Evolutionary conservation across 2,888 invertebrate genomes (phyloP).

Genomic region (Biston betularia): DNA sequence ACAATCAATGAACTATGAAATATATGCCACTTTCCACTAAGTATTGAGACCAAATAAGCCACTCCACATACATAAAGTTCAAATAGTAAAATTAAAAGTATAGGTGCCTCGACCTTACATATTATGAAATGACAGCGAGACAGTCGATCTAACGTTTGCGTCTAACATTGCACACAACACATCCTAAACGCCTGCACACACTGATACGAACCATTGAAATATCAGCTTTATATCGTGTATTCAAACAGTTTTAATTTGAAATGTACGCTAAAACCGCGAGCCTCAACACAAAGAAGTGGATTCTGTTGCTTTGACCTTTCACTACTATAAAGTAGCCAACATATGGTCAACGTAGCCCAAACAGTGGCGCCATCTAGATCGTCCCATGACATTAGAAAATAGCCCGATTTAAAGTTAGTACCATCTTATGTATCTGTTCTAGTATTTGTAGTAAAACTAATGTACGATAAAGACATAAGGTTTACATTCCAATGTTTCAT

Average conservation of each 20-base stretch:
- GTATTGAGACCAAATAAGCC: neutral
- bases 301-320: too few species aligned
- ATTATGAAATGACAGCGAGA: constrained; percentile 25
- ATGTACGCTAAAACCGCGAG: neutral
- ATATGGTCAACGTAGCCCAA: too few species aligned
- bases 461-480: neutral
- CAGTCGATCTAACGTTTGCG: constrained; percentile 2
- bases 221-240: neutral
- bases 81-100: neutral
- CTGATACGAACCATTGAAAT: neutral
- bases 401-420: too few species aligned
- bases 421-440: too few species aligned
- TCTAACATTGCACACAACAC: constrained; percentile 20
- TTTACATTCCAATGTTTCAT: neutral
- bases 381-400: too few species aligned
- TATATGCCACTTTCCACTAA: neutral
- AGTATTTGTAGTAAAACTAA: too few species aligned
- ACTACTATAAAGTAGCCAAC: too few species aligned
- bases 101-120: neutral
- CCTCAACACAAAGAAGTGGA: neutral
- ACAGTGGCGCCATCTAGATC: too few species aligned
- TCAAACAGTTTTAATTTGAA: neutral
- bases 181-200: constrained; percentile 49
- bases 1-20: neutral
- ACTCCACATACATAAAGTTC: neutral